Evolutionary conservation across 2,113 vertebrate species (phyloP), one percentile per base, ranked within the genome.

Genomic region (Damaliscus lunatus): DNA sequence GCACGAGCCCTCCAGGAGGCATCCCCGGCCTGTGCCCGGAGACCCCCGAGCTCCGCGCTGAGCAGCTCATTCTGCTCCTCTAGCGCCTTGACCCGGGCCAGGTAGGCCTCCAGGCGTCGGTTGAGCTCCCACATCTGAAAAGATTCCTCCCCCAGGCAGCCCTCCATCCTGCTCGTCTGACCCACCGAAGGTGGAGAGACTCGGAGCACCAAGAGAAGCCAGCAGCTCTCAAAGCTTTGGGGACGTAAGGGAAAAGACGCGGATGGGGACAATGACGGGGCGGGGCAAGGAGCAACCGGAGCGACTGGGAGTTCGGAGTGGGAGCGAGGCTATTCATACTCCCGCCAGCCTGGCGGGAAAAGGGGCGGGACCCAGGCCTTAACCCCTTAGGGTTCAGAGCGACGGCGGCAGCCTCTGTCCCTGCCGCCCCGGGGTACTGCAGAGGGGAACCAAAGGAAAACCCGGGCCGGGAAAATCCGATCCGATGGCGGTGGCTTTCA

Each of bases 71-170:
- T 99, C 95, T 99, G 99, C 98, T 99, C 99, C 96, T 99, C 99
- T 82, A 99, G 98, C 85, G 99, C 98, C 98, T 99, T 99, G 92
- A 99, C 99, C 16, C 99, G 98, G 92, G 98, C 98, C 98, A 99
- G 98, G 95, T 99, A 99, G 5, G 99, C 98, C 92, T 99, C 99
- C 95, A 99, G 99, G 36, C 99, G 98, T 64, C 98, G 98, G 98
- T 99, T 99, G 96, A 99, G 99, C 98, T 99, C 99, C 99, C 99
- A 99, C 99, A 99, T 99, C 98, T 99, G 99, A 53, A 99, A 98
- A n/a, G 99, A 99, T 85, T 99, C 99, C 91, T 99, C 99, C 4
- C 98, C 99, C 0, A 92, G 3, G 7, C 98, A 98, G 95, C 97
- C 96, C 95, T 99, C 99, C 74, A 97, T 97, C 94, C 78, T 97